Conservation (phyloP, 2,797 vertebrate genomes). For the Astyanax mexicanus region DNA sequence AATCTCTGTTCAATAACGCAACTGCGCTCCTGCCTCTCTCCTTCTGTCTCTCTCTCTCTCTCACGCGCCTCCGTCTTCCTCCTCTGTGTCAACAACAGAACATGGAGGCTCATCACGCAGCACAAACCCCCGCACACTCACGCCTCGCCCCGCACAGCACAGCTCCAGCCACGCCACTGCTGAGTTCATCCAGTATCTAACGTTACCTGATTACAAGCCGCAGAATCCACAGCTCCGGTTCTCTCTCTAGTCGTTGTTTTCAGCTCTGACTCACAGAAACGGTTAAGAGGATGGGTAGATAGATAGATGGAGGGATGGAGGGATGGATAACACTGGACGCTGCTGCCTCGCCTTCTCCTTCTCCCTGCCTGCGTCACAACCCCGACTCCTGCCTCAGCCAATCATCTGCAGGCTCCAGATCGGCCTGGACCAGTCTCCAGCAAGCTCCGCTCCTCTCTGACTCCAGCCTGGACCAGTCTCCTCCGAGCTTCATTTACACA, state of each 20-base stretch:
- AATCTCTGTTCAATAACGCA: not conserved
- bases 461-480: not conserved
- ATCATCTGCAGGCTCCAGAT: not conserved
- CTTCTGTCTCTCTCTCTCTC: too few relatives aligned
- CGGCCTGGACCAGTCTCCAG: not conserved
- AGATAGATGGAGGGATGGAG: too few relatives aligned
- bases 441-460: not conserved
- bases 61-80: constrained; percentile 12
- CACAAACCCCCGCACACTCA: constrained; percentile 19
- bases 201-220: constrained; percentile 68
- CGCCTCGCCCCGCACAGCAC: not conserved
- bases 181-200: too few relatives aligned
- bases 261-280: constrained; percentile 10
- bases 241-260: constrained; percentile 42
- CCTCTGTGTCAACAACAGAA: constrained; percentile 55
- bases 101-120: constrained; percentile 59
- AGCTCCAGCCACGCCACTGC: not conserved
- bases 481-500: not conserved
- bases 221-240: constrained; percentile 9
- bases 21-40: not conserved
- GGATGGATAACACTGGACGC: too few relatives aligned
- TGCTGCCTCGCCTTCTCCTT: constrained; percentile 50
- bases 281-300: constrained; percentile 31
- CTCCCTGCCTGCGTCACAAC: constrained; percentile 60
- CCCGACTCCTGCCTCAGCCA: constrained; percentile 52